Base-by-base conservation (phyloP, 2,113 vertebrate genomes). In the Platysteira castanea region DNA sequence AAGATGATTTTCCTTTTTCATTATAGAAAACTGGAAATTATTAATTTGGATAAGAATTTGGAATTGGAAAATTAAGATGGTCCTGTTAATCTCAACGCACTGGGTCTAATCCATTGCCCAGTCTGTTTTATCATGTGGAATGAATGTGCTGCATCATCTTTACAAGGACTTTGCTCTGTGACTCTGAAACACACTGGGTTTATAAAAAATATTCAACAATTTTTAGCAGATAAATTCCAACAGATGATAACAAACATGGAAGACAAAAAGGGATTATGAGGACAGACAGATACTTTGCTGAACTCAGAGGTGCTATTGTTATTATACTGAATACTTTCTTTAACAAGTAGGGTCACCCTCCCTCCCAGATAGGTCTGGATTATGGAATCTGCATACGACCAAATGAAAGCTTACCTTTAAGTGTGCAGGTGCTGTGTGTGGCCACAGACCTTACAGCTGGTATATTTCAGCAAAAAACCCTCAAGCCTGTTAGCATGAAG, bases 91-190 rank as follows among this genome's bases (percentile, higher is more conserved):
- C 21, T 79, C n/a, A 78, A 2, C 50, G 4, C 11, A 12, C 17
- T 84, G 10, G 1, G 13, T 61, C 6, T 78, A 44, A 47, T 26
- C 64, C 30, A 18, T 53, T 67, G 11, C 13, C 33, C 18, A 54
- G 6, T 37, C 19, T 65, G 61, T 41, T 1, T 31, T 10, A 42
- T 19, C 10, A 37, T 4, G 3, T 49, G 15, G 61, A 84, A 59
- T 26, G 9, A 63, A 75, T 9, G 9, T 50, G 12, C 22, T 4
- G 0, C 12, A 18, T 50, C 2, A 1, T 46, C 44, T n/a, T 57
- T 10, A 42, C 7, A 67, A 70, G 9, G 26, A 16, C 33, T 89
- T 53, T 21, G 37, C 8, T 35, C 39, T 42, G 13, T 46, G 10
- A 21, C 28, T 91, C 20, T 24, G 39, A 37, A 93, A 78, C 4